phyloP scores from a whole-genome alignment of 2,797 vertebrate species.

The Sitta carolinensis region DNA sequence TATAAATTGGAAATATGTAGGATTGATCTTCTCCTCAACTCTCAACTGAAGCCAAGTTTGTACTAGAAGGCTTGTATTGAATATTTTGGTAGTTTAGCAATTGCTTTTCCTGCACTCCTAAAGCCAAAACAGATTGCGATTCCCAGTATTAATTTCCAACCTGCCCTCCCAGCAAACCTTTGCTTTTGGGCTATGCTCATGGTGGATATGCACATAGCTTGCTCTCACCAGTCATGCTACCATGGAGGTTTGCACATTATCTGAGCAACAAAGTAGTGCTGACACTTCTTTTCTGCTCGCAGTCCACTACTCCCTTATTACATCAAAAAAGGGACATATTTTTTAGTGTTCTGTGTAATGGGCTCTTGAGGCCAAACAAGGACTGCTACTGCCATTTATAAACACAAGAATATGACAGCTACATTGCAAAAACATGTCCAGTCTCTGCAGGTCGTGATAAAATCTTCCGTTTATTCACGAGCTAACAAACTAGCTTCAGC shows the following conservation, averaged over 20 bases:
- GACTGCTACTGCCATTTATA: neutral
- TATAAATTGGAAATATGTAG: neutral
- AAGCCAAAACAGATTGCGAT: neutral
- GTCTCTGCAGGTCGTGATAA: neutral
- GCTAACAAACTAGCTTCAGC: neutral
- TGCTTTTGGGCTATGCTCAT: rapidly evolving
- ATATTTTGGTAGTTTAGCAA: neutral
- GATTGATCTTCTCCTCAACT: neutral
- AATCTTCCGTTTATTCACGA: neutral
- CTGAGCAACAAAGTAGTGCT: neutral
- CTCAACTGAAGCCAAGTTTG: neutral
- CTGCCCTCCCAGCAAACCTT: neutral
- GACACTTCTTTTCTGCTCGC: neutral
- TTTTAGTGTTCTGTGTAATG: neutral
- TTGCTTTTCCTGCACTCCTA: neutral
- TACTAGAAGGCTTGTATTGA: neutral
- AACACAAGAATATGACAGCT: neutral
- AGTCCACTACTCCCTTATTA: neutral
- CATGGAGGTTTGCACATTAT: neutral
- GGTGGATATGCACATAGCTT: neutral
- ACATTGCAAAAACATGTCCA: neutral
- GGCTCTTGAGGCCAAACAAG: neutral
- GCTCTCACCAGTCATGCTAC: neutral
- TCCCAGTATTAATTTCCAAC: neutral
- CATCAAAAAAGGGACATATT: neutral